phyloP scores from a whole-genome alignment of 1,140 invertebrate species.

The Camponotus pennsylvanicus region DNA sequence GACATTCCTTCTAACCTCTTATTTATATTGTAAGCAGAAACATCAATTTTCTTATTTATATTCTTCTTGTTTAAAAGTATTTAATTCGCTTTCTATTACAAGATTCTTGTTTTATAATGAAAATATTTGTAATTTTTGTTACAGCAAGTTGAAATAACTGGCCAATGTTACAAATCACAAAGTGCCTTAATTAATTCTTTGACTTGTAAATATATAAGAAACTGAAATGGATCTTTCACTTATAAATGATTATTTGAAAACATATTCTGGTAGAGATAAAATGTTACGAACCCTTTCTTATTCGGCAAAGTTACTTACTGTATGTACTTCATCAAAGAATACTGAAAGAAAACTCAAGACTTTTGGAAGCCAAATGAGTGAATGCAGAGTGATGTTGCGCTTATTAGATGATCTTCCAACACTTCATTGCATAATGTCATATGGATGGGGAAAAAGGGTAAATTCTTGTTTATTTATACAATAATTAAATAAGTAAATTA shows the following conservation, averaged over 20 bases:
- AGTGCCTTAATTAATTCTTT: neutral
- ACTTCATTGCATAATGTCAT: constrained; percentile 88
- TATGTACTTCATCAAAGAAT: constrained; percentile 86
- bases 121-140: constrained; percentile 9
- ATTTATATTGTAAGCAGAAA: no score
- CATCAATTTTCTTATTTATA: no score
- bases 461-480: constrained; percentile 59
- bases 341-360: constrained; percentile 87
- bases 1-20: no score
- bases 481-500: constrained; percentile 56
- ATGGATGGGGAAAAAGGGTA: constrained; percentile 89
- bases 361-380: constrained; percentile 89
- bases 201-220: neutral
- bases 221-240: constrained; percentile 15
- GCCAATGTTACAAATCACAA: neutral
- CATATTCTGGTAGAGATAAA: constrained; percentile 87
- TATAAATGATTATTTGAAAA: constrained; percentile 83
- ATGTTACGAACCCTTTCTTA: constrained; percentile 90
- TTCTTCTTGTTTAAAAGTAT: no score
- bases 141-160: neutral
- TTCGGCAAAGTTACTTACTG: constrained; percentile 87
- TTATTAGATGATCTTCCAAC: constrained; percentile 92
- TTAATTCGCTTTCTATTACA: no score
- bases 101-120: neutral
- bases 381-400: constrained; percentile 89